Evolutionary conservation across 2,797 vertebrate species (phyloP).

Genomic region (Acanthurus tractus): DNA sequence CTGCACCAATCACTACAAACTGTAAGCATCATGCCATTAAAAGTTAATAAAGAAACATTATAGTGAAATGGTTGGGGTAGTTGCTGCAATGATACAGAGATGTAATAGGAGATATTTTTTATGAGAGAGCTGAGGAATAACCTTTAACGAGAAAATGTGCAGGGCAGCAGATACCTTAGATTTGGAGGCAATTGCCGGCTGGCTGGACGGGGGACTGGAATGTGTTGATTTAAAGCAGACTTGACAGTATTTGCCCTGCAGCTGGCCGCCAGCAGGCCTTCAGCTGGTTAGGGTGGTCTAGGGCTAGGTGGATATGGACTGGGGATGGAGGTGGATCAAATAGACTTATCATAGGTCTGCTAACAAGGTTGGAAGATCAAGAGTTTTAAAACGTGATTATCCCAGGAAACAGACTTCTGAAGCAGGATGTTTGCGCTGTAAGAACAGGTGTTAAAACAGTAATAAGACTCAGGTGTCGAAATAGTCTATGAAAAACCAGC

Average conservation of each 20-base stretch:
- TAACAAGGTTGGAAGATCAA: conserved; percentile 6
- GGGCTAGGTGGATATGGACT: background rate
- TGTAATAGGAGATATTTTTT: conserved; percentile 13
- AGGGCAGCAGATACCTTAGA: conserved; percentile 27
- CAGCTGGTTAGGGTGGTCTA: conserved; percentile 18
- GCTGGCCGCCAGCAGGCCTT: conserved; percentile 29
- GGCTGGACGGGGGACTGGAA: conserved; percentile 28
- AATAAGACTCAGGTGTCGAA: conserved; percentile 37
- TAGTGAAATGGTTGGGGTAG: background rate
- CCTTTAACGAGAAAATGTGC: conserved; percentile 30
- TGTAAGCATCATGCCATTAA: conserved; percentile 10
- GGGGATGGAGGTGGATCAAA: conserved; percentile 1
- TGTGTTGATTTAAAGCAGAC: conserved; percentile 49
- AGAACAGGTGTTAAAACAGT: conserved; percentile 27
- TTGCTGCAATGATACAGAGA: conserved; percentile 19
- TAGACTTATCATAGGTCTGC: background rate
- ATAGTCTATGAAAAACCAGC: conserved; percentile 44
- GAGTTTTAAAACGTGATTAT: conserved; percentile 31
- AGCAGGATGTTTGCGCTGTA: background rate
- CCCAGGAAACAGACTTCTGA: background rate
- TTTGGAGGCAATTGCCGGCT: conserved; percentile 22
- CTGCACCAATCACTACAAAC: conserved; percentile 24
- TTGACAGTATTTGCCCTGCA: conserved; percentile 35
- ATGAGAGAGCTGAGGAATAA: conserved; percentile 29
- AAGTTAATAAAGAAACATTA: conserved; percentile 14